Base-by-base conservation (phyloP, 2,888 invertebrate species). In the Drosophila nr. fundita region DNA sequence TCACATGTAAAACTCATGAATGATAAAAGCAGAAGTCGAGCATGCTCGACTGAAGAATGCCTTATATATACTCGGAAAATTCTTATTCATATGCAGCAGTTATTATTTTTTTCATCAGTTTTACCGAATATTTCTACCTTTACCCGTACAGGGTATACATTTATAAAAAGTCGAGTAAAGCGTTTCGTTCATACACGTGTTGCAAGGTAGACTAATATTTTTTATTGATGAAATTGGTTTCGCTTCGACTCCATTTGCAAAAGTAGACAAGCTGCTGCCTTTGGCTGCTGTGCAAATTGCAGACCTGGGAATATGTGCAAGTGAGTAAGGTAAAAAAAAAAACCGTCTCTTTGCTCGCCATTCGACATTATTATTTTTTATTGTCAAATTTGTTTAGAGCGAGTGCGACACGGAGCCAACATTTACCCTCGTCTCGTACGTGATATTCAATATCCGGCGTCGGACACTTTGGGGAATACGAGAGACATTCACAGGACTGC, bases 171-270 rank as follows among this genome's bases (percentile, higher is more conserved):
- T 55, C 50, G 45, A 59, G 34, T 21, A 53, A 45, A 38, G 24
- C 42, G 6, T 5, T n/a, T 18, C 24, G 24, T 13, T 42, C 4
- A 10, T 18, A 29, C 34, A 57, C 57, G 58, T 64, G 53, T 30
- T 40, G 48, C 21, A 40, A 70, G 75, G 61, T 73, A 78, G 84
- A 87, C 75, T 63, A 82, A 78, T 85, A 89, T 86, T 78, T 90
- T 83, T 83, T 87, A 87, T 87, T 87, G 90, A 90, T 90, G 89
- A 87, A 87, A 87, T 86, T 88, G 90, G 78, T 86, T 83, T 76
- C 52, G 74, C 70, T 49, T 52, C 63, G 68, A 76, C 66, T 83
- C 83, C 89, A 86, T 86, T 88, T 86, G 86, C 76, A 76, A 82
- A 89, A 87, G 85, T 87, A 89, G 85, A 89, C 90, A 86, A 87